Base-by-base conservation (phyloP, 2,113 vertebrate species). In the Anolis sagrei region DNA sequence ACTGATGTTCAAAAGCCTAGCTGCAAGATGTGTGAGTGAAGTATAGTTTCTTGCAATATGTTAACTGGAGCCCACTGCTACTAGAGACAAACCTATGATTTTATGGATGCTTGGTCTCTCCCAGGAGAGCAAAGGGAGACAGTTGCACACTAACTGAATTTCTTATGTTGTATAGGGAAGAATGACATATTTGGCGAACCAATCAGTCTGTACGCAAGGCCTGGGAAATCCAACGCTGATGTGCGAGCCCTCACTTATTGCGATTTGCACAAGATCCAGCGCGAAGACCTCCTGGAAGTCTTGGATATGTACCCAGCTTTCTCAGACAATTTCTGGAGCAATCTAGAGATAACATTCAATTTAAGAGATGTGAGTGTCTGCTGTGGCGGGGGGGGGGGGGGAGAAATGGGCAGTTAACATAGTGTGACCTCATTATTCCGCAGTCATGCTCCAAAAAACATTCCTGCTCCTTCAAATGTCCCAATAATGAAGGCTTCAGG, bases 241-340 rank as follows among this genome's bases (percentile, higher is more conserved):
- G 98, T 99, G 79, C 95, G 98, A 68, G 98, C 98, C 44, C 91
- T 99, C 94, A 99, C 99, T 79, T 99, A 99, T 95, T 99, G 99
- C 0, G 99, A 99, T 93, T 95, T 99, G 90, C 99, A 99, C 91
- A 99, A 98, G 94, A 99, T 99, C 95, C 97, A 97, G 91, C 95
- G 98, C 0, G 97, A 98, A 7, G 99, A 99, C 94, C 96, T 99
- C 87, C 96, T 99, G 85, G 98, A 99, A 88, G 98, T 99, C 86
- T 88, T 99, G 88, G 99, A 99, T 94, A 98, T 99, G 98, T 99
- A 99, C 89, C 99, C 99, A 0, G 97, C 98, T 93, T 99, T 99
- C 87, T 96, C 98, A 0, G 96, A 98, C 93, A 95, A 95, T 89
- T 99, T 99, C 95, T 99, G 98, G 99, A 97, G 94, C 93, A 99